Evolutionary conservation across 2,888 invertebrate genomes (phyloP), one percentile per base, ranked within the genome.

Genomic region (Drosophila atripex): DNA sequence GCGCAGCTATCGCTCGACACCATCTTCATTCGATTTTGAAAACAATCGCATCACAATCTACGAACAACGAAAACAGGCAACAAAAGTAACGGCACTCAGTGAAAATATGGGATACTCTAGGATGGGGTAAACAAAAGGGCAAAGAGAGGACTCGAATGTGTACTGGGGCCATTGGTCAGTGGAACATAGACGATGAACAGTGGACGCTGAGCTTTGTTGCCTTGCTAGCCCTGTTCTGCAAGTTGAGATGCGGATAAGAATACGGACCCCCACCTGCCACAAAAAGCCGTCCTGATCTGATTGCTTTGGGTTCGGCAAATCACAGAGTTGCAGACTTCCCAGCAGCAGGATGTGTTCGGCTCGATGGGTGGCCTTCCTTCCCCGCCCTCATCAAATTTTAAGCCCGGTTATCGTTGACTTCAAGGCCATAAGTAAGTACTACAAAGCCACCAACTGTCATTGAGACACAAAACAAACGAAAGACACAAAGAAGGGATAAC

Each of bases 11-110:
- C 82, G 64, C 63, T 59, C 77, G 68, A 84, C 86, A 84, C 88
- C 88, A 88, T 77, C 76, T 85, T 79, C 65, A 74, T 79, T 61
- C 59, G 50, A 71, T 73, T 71, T 76, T 59, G 80, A 66, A 82
- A 78, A 76, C 78, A 85, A 80, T 78, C 74, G 73, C 75, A 69
- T 57, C 59, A 69, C 73, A 77, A 77, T 77, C 71, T 77, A 83
- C 41, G 50, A 71, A 77, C 73, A 80, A 74, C 63, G 55, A 72
- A 66, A 55, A 64, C 54, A 43, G 73, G 69, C 75, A 76, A 61
- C 70, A 71, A 69, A 60, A 71, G 71, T 66, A 75, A 53, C 79
- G 76, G 71, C 56, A 75, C 79, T 78, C 77, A 80, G 76, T 82
- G 77, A 73, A 82, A 77, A 77, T 77, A 74, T 82, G 77, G 2